Evolutionary conservation across 1,140 invertebrate genomes (phyloP).

Genomic region (Hylaeus anthracinus): DNA sequence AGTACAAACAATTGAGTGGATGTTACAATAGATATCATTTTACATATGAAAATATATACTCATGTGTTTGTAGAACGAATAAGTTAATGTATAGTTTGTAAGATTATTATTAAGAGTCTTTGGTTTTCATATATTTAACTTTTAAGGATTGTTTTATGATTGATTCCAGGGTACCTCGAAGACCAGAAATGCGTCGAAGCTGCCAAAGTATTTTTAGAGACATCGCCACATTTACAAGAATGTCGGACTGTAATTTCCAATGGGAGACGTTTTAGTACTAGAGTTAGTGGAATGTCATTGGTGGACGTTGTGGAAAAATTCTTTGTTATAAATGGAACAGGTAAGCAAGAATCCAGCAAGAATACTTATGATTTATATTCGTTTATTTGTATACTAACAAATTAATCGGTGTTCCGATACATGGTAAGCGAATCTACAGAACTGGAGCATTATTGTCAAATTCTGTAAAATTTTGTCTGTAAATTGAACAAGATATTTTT

Average conservation of each 20-base stretch:
- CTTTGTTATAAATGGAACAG: slow-evolving; percentile 68
- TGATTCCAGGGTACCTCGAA: slow-evolving; percentile 77
- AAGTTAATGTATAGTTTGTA: background rate
- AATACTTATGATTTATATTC: no score
- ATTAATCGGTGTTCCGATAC: no score
- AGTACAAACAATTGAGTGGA: background rate
- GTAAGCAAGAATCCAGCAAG: slow-evolving; percentile 56
- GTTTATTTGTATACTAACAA: no score
- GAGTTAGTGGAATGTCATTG: slow-evolving; percentile 74
- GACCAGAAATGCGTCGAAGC: slow-evolving; percentile 77
- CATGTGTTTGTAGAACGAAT: background rate
- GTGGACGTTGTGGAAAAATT: slow-evolving; percentile 78
- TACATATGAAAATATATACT: background rate
- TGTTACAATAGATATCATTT: background rate
- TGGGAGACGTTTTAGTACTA: slow-evolving; percentile 76
- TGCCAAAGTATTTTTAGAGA: slow-evolving; percentile 76
- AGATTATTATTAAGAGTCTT: background rate
- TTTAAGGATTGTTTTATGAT: background rate
- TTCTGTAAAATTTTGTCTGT: no score
- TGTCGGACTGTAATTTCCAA: slow-evolving; percentile 71
- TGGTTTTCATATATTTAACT: background rate
- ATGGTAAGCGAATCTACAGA: slow-evolving; percentile 60
- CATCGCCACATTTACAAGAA: slow-evolving; percentile 77
- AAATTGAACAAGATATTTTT: no score
- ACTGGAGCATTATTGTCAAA: background rate